Base-by-base conservation (phyloP, 2,797 vertebrate genomes). In the Phataginus tetradactyla region DNA sequence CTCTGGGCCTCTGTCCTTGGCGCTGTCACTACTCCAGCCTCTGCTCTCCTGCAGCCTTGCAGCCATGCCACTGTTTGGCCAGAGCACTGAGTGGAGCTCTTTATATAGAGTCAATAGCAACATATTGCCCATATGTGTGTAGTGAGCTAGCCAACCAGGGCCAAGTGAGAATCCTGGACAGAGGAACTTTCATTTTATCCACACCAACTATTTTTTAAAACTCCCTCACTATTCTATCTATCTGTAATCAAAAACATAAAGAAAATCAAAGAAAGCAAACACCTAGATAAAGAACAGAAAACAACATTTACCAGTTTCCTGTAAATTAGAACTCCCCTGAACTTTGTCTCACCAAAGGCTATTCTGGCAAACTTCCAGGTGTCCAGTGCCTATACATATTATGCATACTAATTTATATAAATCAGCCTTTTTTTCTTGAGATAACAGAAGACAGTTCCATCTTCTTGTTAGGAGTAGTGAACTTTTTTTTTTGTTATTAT, bases 331-430 rank as follows among this genome's bases (percentile, higher is more conserved):
- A 89, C 29, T 74, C 57, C 59, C 4, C 37, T 79, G 78, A 96
- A 89, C 51, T 95, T 81, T 85, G 84, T 94, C 90, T 96, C 42
- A 68, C 20, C 61, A 75, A 94, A 94, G 81, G 85, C 89, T 77
- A 37, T 20, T 6, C 69, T 88, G 77, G 88, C 66, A 96, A 83
- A 37, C 49, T 75, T 96, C 89, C 89, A 64, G 27, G 39, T 29
- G n/a, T 63, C 75, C 64, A 61, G 14, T 63, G 59, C 45, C 74
- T 79, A 2, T 59, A 75, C 39, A 96, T 79, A 94, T 89, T 86
- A 77, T 75, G 57, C 74, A 96, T 74, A 69, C 39, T 72, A 86
- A 94, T 96, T 96, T 95, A 95, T 84, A 39, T 78, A 96, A 95
- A 93, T 79, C 3, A 68, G 68, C 15, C 11, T 61, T 71, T 29